Percentiles rank a stretch among this genome's conserved stretches.
These are phyloP conservation scores for Henicopernis longicauda DNA, from an alignment of 2,113 vertebrate genomes.

Conservation along the genomic window DNA sequence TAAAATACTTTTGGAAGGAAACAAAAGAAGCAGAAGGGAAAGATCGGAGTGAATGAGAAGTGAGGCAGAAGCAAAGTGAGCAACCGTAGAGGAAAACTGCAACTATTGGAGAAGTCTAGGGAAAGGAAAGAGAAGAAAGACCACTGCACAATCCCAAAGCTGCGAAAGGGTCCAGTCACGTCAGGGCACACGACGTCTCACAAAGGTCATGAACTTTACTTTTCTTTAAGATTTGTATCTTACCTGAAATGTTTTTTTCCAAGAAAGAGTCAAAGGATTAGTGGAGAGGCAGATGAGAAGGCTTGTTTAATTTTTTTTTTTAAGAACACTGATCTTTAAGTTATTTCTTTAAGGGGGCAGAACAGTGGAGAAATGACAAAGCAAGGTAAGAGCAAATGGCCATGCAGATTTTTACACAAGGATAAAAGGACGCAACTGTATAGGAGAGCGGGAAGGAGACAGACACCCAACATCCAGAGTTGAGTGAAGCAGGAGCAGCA, in stretches of 20 bases:
- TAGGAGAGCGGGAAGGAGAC: background rate
- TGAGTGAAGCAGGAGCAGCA: background rate
- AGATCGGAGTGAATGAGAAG: background rate
- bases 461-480: rapidly evolving
- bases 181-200: background rate
- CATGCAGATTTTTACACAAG: rapidly evolving
- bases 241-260: background rate
- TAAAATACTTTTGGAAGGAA: background rate
- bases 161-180: background rate
- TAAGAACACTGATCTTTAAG: background rate
- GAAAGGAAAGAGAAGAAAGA: background rate
- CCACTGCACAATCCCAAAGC: background rate
- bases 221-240: background rate
- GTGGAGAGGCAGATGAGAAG: background rate
- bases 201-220: no score
- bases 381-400: background rate
- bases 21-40: background rate
- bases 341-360: background rate
- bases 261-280: background rate
- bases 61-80: background rate
- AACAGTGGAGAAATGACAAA: background rate
- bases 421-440: background rate
- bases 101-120: background rate
- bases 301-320: background rate
- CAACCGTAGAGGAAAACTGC: background rate